phyloP scores from a whole-genome alignment of 2,888 invertebrate genomes.

The Scaptomyza tumidula region DNA sequence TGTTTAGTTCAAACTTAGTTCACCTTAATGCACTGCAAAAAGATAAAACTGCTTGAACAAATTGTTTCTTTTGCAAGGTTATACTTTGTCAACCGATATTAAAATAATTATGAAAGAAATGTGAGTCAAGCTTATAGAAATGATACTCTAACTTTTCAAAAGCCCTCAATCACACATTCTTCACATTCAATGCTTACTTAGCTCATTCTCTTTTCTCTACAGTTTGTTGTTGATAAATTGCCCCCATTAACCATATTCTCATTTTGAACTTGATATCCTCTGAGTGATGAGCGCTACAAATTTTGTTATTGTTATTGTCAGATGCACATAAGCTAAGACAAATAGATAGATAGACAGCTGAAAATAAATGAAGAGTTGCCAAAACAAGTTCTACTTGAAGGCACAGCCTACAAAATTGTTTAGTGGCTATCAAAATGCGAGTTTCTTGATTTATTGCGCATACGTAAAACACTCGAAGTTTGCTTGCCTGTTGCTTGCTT shows the following conservation, averaged over 20 bases:
- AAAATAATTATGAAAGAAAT: no score
- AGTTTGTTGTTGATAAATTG: slow-evolving; percentile 21
- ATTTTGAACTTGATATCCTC: slow-evolving; percentile 15
- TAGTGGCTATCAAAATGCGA: slow-evolving; percentile 46
- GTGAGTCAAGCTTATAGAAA: no score
- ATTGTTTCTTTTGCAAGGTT: no score
- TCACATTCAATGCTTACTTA: not conserved
- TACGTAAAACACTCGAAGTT: slow-evolving; percentile 18
- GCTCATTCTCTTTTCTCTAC: not conserved
- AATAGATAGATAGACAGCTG: not conserved
- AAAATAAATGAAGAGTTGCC: slow-evolving; percentile 8
- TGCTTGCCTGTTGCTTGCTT: slow-evolving; percentile 36
- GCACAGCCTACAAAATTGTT: slow-evolving; percentile 2
- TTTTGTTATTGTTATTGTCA: slow-evolving; percentile 22
- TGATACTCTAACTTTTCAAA: not conserved
- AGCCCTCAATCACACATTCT: slow-evolving; percentile 5
- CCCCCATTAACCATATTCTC: slow-evolving; percentile 23
- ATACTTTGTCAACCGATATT: no score
- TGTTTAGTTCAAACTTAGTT: no score
- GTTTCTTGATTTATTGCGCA: slow-evolving; percentile 51
- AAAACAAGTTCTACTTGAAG: not conserved
- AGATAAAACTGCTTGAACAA: no score
- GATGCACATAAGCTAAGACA: not conserved
- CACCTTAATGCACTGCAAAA: no score
- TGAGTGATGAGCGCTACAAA: slow-evolving; percentile 26